Evolutionary conservation across 1,140 invertebrate species (phyloP).

Genomic region (Diorhabda sublineata): DNA sequence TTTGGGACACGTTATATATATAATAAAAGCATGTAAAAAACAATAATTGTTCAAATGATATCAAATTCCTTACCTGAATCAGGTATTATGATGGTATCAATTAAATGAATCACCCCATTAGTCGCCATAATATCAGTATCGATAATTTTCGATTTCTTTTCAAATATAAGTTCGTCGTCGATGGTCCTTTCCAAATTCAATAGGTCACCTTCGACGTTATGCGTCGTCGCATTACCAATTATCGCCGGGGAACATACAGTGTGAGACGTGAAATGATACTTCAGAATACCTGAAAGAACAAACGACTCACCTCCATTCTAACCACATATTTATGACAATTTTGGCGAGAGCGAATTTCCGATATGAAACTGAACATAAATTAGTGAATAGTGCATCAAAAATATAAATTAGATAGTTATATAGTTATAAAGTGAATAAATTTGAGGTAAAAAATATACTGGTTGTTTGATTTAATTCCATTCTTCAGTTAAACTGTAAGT

Average conservation of each 20-base stretch:
- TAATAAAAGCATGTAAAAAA: too few relatives aligned
- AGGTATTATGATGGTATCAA: constrained; percentile 62
- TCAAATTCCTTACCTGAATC: constrained; percentile 39
- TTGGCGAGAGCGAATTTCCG: neutral
- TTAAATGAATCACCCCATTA: constrained; percentile 67
- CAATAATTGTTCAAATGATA: too few relatives aligned
- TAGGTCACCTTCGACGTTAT: constrained; percentile 53
- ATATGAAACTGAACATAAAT: too few relatives aligned
- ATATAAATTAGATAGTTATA: neutral
- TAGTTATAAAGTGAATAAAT: neutral
- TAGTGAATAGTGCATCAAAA: too few relatives aligned
- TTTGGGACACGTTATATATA: too few relatives aligned
- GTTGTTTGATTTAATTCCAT: too few relatives aligned
- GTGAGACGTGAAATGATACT: constrained; percentile 61
- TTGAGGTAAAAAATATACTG: too few relatives aligned
- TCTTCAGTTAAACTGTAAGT: too few relatives aligned
- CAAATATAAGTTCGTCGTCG: constrained; percentile 50
- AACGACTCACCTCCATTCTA: too few relatives aligned
- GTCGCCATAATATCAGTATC: constrained; percentile 55
- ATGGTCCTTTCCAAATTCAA: constrained; percentile 53
- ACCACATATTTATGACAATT: constrained; percentile 1
- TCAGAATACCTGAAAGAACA: constrained; percentile 53
- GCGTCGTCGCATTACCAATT: constrained; percentile 52
- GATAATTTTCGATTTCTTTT: constrained; percentile 48
- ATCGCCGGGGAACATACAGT: constrained; percentile 62